phyloP scores from a whole-genome alignment of 2,888 invertebrate species.

The Pseudanteris insignis region DNA sequence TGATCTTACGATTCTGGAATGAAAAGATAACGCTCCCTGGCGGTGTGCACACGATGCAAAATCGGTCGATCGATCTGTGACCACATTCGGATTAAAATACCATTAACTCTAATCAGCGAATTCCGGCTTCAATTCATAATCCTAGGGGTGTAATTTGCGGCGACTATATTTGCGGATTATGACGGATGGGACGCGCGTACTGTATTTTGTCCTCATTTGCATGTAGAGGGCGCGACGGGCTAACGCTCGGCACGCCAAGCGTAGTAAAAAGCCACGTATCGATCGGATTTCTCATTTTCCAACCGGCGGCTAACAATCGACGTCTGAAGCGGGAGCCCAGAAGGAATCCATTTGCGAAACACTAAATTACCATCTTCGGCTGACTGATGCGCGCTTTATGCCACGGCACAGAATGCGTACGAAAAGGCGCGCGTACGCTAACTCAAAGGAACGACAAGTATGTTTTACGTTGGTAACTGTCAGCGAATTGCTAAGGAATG shows the following conservation, averaged over 20 bases:
- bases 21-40: no score
- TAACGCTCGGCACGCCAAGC: constrained; percentile 14
- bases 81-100: constrained; percentile 18
- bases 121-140: constrained; percentile 28
- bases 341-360: constrained; percentile 50
- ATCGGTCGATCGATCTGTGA: constrained; percentile 13
- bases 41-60: no score
- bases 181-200: constrained; percentile 30
- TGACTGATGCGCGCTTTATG: constrained; percentile 38
- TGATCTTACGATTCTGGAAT: no score
- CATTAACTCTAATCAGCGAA: constrained; percentile 30
- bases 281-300: constrained; percentile 43
- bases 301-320: constrained; percentile 31
- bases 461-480: constrained; percentile 30
- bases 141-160: constrained; percentile 23
- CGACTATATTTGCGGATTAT: no score
- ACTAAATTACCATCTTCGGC: constrained; percentile 46
- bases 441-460: constrained; percentile 1
- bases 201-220: constrained; percentile 53
- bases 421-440: constrained; percentile 15
- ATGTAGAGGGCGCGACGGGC: constrained; percentile 47
- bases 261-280: constrained; percentile 43
- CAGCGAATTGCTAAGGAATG: constrained; percentile 26
- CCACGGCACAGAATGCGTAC: constrained; percentile 29
- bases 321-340: constrained; percentile 40